Conservation (phyloP, 2,888 invertebrate genomes). For the Incurvaria masculella region DNA sequence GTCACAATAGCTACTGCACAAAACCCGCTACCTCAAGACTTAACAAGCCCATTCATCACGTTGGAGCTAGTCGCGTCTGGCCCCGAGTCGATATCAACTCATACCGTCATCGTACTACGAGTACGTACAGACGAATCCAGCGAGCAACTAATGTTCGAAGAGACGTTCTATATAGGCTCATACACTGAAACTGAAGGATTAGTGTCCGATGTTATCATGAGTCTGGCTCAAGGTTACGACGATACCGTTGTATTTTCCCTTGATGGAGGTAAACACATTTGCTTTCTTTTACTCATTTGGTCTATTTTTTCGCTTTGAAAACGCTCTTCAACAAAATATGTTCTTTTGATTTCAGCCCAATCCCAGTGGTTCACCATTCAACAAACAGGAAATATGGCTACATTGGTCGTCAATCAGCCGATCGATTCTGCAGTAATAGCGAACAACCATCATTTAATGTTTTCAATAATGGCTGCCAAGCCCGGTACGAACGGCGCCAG, state of each 20-base stretch:
- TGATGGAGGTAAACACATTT: slow-evolving; percentile 20
- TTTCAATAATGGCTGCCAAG: slow-evolving; percentile 1
- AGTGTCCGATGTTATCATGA: slow-evolving; percentile 14
- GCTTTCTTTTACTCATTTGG: background rate
- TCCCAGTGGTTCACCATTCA: slow-evolving; percentile 19
- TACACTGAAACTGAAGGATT: slow-evolving; percentile 16
- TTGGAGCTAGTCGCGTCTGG: slow-evolving; percentile 21
- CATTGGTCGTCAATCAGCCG: slow-evolving; percentile 8
- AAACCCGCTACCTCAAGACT: slow-evolving; percentile 19
- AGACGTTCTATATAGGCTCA: slow-evolving; percentile 21
- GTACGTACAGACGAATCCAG: slow-evolving; percentile 9
- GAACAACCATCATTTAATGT: background rate
- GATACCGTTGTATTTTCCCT: slow-evolving; percentile 19
- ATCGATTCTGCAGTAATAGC: background rate
- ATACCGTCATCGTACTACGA: slow-evolving; percentile 22
- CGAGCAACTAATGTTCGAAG: slow-evolving; percentile 16
- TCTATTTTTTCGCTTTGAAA: background rate
- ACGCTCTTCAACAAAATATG: too few relatives aligned
- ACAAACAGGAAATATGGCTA: slow-evolving; percentile 13
- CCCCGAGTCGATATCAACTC: slow-evolving; percentile 17
- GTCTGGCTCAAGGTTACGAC: slow-evolving; percentile 18
- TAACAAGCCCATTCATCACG: slow-evolving; percentile 18
- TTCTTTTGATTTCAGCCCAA: slow-evolving; percentile 11
- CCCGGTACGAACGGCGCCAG: background rate
- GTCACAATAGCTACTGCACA: slow-evolving; percentile 13